Percentiles rank a stretch among this genome's conserved stretches.
Conservation (phyloP, 1,140 invertebrate genomes). For the Leptinotarsa texana region DNA sequence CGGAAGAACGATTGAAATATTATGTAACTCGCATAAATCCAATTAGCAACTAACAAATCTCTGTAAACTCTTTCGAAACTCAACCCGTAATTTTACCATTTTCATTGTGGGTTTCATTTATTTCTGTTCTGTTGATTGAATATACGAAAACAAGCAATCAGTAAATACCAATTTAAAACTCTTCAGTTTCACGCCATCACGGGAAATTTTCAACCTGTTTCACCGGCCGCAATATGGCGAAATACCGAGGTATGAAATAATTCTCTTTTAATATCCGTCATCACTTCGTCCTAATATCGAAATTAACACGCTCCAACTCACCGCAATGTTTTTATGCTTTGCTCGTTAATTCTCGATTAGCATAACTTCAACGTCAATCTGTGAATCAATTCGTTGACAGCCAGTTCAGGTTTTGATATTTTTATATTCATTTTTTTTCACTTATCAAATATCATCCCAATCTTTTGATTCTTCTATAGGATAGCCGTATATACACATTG, state of each 20-base stretch:
- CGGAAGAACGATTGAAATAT: too few species aligned
- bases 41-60: too few species aligned
- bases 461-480: too few species aligned
- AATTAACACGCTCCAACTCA: slow-evolving; percentile 23
- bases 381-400: not conserved
- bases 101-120: too few species aligned
- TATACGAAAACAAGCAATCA: too few species aligned
- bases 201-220: not conserved
- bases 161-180: too few species aligned
- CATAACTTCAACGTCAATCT: not conserved
- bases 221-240: slow-evolving; percentile 11
- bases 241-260: slow-evolving; percentile 14
- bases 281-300: slow-evolving; percentile 16
- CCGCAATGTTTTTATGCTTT: slow-evolving; percentile 22
- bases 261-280: slow-evolving; percentile 24
- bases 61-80: too few species aligned
- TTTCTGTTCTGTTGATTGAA: too few species aligned
- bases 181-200: not conserved
- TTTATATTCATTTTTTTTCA: not conserved
- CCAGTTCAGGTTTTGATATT: slow-evolving; percentile 1
- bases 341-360: slow-evolving; percentile 21
- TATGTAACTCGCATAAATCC: too few species aligned
- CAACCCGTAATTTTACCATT: too few species aligned
- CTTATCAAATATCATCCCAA: not conserved
- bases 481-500: not conserved